Base-by-base conservation (phyloP, 2,797 vertebrate species). In the Pantherophis vulpinus region DNA sequence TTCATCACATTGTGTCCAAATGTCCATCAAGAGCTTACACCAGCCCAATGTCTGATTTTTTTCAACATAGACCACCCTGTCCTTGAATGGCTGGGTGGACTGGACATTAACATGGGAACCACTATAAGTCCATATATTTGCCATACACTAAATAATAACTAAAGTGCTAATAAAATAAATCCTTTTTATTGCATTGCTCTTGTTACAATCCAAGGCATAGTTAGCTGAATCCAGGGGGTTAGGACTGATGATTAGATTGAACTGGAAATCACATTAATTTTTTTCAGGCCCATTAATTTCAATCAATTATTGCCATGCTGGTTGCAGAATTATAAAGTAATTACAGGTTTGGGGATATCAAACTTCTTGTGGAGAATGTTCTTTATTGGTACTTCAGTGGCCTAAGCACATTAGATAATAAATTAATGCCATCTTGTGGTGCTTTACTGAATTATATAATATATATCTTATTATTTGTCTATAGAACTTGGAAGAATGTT, bases 341-440 rank as follows among this genome's bases (percentile, higher is more conserved):
- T 14, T 37, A 63, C 7, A 60, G 89, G 90, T 5, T 56, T 55
- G 79, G 27, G 54, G n/a, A 47, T 87, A 59, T n/a, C 47, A 74
- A 32, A 60, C 86, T 79, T 47, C 5, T 70, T 79, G 29, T 0
- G 54, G 23, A 47, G 51, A 61, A 51, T 91, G 56, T 90, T 86
- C 12, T 89, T 87, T 86, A 18, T 20, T n/a, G 0, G 59, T 25
- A 23, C 20, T 4, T 7, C 0, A 0, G 29, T 13, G 91, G 89
- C 51, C 70, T 42, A 0, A 1, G 29, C 3, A 29, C 90, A 37
- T 70, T 88, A 27, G 91, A 5, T n/a, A 60, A 95, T 92, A 91
- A 83, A 32, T 94, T 88, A 91, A 54, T 74, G 97, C 97, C 97
- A 96, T 91, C 98, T 97, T 95, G 95, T 96, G 98, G 97, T 54